Base-by-base conservation (phyloP, 2,113 vertebrate genomes). In the Apteryx mantelli region DNA sequence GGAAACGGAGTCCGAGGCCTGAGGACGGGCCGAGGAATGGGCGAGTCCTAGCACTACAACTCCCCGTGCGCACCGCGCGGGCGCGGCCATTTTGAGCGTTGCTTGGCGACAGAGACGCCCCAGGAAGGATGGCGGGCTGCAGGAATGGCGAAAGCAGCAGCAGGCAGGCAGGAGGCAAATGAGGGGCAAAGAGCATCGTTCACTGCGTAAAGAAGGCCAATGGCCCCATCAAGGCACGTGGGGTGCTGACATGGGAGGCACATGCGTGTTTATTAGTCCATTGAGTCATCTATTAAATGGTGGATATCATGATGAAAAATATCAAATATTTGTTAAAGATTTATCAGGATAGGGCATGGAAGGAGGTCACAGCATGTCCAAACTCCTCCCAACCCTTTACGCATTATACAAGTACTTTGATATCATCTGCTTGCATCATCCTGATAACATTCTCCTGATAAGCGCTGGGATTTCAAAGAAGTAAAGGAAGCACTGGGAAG, bases 51-150 rank as follows among this genome's bases (percentile, higher is more conserved):
- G 85, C 5, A 96, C 97, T 95, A 20, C 92, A 34, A 4, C 44
- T 95, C 89, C 97, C 97, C 34, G 78, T 5, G 64, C 26, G 20
- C 92, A 24, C 34, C 10, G 63, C 71, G 89, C 52, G 11, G 7
- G 2, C 2, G 50, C 53, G 10, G 88, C 96, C 97, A 95, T 96
- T 75, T 95, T 66, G 24, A 19, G 71, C 34, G 97, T 97, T 97
- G 97, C 97, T 88, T 3, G 73, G 97, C 89, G 69, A 97, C 97
- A 32, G 46, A 21, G 96, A 97, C 96, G 96, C 97, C 75, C 79
- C 52, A 55, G 40, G 74, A 63, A 50, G 38, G 32, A 38, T 13
- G 58, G 19, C 16, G 15, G 19, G 32, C 46, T 10, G 53, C 55
- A 19, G 38, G 71, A 61, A 17, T 24, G 60, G 36, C 44, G 40